A percentile compares a stretch with the other conserved stretches of the same genome.
phyloP scores from a whole-genome alignment of 2,797 vertebrate genomes.

The Melanotaenia boesemani region DNA sequence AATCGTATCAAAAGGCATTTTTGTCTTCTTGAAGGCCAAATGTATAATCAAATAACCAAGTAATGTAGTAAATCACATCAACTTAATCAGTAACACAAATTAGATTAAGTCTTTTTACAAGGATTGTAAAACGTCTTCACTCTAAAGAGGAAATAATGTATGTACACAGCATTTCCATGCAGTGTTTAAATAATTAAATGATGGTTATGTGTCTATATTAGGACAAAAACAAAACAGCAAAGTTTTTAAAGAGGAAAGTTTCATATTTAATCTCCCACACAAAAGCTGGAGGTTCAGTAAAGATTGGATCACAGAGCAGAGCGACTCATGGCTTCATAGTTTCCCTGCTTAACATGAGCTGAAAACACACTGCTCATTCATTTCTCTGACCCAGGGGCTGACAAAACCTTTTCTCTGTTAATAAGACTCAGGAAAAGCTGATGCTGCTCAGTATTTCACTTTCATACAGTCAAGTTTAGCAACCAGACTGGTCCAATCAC shows the following conservation, averaged over 20 bases:
- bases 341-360: constrained; percentile 22
- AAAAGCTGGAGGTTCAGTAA: constrained; percentile 36
- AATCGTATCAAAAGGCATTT: neutral
- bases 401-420: constrained; percentile 23
- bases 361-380: constrained; percentile 22
- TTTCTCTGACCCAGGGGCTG: constrained; percentile 5
- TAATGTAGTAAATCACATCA: neutral
- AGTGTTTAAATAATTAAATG: neutral
- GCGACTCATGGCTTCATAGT: constrained; percentile 40
- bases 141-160: neutral
- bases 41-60: neutral
- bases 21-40: neutral
- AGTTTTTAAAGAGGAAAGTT: constrained; percentile 21
- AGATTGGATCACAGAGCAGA: constrained; percentile 26
- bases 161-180: neutral
- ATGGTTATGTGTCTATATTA: neutral
- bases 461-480: constrained; percentile 1
- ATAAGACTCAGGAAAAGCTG: constrained; percentile 4
- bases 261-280: constrained; percentile 15
- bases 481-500: neutral
- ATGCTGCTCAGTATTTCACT: neutral
- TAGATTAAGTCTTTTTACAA: neutral
- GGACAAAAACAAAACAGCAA: neutral
- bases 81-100: neutral
- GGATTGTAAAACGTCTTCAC: neutral